These are phyloP conservation scores for Silurus lanzhouensis DNA, from an alignment of 2,797 vertebrate genomes.

Conservation along the genomic window DNA sequence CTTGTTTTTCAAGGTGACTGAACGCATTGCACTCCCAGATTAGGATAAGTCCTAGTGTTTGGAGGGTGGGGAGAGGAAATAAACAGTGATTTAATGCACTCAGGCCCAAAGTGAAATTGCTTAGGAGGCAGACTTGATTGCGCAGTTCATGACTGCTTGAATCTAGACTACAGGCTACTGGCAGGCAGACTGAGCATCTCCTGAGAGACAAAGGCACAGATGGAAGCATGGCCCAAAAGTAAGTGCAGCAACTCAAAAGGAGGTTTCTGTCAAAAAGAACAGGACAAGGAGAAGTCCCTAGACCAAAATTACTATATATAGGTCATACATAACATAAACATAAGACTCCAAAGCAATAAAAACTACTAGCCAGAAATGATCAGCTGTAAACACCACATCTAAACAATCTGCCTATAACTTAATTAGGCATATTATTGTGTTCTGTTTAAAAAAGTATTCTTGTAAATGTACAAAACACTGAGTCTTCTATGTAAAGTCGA, in stretches of 20 bases:
- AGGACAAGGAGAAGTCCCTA: neutral
- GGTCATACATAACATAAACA: neutral
- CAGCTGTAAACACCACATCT: neutral
- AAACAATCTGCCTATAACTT: neutral
- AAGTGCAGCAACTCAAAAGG: neutral
- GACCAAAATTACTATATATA: neutral
- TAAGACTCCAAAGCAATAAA: neutral
- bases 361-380: neutral
- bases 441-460: neutral
- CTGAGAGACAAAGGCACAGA: neutral
- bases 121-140: neutral
- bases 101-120: conserved; percentile 6
- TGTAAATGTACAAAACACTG: neutral
- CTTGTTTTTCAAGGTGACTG: conserved; percentile 16
- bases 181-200: neutral
- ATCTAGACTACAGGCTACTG: neutral
- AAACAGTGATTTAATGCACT: neutral
- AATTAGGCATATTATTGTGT: neutral
- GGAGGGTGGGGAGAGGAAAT: neutral
- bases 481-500: neutral
- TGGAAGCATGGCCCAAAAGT: neutral
- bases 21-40: neutral
- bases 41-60: neutral
- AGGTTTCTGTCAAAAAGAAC: neutral
- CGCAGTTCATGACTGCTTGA: conserved; percentile 12